These are phyloP conservation scores for Agrotis exclamationis DNA, from an alignment of 2,888 invertebrate genomes.

Conservation along the genomic window DNA sequence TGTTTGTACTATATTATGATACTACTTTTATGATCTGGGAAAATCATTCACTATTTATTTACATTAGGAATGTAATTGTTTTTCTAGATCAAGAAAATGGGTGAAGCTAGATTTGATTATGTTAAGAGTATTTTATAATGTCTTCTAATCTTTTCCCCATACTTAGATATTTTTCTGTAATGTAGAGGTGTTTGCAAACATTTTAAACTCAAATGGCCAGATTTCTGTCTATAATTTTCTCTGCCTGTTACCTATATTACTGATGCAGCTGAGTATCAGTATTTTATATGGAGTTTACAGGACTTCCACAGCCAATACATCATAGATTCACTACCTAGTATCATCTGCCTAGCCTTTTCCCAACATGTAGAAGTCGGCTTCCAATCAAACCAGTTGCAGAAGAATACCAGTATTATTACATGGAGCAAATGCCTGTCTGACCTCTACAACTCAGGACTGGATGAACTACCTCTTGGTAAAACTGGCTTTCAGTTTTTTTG, in stretches of 20 bases:
- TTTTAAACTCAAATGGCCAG: no score
- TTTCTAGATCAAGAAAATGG: neutral
- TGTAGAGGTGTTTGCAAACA: no score
- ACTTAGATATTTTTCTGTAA: no score
- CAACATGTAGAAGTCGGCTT: neutral
- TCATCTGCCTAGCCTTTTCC: neutral
- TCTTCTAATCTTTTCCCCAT: no score
- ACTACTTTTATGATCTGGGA: neutral
- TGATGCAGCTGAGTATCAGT: no score
- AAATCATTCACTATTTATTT: conserved; percentile 13
- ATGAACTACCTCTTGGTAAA: no score
- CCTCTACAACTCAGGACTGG: neutral
- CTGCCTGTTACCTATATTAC: no score
- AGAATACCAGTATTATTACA: neutral
- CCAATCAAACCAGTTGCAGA: neutral
- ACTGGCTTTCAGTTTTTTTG: no score
- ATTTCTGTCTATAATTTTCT: no score
- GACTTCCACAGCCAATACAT: no score
- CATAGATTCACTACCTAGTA: no score
- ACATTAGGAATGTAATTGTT: neutral
- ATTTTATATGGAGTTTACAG: no score
- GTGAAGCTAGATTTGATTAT: neutral
- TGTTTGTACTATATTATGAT: conserved; percentile 13
- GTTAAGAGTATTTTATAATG: neutral
- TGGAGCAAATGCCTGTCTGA: neutral